Evolutionary conservation across 2,888 invertebrate species (phyloP), one percentile per base, ranked within the genome.

Genomic region (Norana najaformis): DNA sequence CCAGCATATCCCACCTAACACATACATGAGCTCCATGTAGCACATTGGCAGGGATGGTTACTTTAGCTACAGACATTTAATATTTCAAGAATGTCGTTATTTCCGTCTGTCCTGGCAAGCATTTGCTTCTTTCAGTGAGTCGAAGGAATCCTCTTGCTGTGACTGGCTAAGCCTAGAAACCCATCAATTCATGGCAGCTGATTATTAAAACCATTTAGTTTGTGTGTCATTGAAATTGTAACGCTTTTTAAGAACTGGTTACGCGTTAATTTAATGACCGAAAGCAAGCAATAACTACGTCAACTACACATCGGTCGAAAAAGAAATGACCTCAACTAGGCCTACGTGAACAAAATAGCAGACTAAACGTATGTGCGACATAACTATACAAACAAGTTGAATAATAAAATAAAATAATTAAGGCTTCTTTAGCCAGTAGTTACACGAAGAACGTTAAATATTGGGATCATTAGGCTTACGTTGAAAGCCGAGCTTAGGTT

Each of bases 381-480:
- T n/a, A 69, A n/a, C 69, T 69, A 69, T 69, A 69, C 69, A 69
- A 16, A 30, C 13, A n/a, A 69, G 0, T n/a, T 13, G 69, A 30
- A n/a, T 69, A 69, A n/a, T n/a, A n/a, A 69, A 30, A 47, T n/a
- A n/a, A n/a, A 47, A 47, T 47, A 47, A 69, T 47, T n/a, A 47
- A 23, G 47, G 47, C 47, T 47, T 47, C 47, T n/a, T 8, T 69
- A 8, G 69, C 47, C 47, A 23, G 47, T 47, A 2, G 23, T 3
- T 69, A 30, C n/a, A 69, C 69, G 69, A 69, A 69, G 69, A 69
- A 69, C 69, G 69, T 69, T 69, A 69, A 69, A 69, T 69, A n/a
- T n/a, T n/a, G 30, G 69, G 69, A 69, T n/a, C n/a, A 69, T 1
- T 69, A 13, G 41, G 41, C 41, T 16, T 41, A 18, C 13, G 18